Evolutionary conservation across 2,888 invertebrate genomes (phyloP).

Genomic region (Andrena minutula): DNA sequence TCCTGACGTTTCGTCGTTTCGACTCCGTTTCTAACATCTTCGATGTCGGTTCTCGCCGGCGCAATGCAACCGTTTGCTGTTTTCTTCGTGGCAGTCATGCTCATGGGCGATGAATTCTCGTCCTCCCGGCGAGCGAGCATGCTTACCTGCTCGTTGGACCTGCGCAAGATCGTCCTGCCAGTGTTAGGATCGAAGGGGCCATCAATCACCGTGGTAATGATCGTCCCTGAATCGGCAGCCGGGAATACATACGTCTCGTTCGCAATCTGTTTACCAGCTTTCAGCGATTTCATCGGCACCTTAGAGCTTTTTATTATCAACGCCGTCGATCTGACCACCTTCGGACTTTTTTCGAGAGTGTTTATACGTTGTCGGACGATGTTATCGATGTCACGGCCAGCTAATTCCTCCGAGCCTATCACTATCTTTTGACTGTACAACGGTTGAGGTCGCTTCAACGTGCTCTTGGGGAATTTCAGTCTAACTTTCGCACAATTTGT

Average conservation of each 20-base stretch:
- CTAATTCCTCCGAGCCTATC: conserved; percentile 83
- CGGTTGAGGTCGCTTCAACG: conserved; percentile 79
- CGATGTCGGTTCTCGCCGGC: conserved; percentile 34
- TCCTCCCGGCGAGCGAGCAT: conserved; percentile 49
- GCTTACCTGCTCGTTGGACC: conserved; percentile 67
- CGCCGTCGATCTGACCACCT: conserved; percentile 82
- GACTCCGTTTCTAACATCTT: conserved; percentile 70
- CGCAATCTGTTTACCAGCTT: conserved; percentile 39
- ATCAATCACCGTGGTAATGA: conserved; percentile 55
- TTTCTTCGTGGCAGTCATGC: conserved; percentile 34
- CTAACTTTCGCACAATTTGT: conserved; percentile 81
- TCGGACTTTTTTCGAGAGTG: conserved; percentile 82
- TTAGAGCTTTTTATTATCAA: conserved; percentile 83
- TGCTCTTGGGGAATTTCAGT: conserved; percentile 82
- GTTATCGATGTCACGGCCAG: conserved; percentile 80
- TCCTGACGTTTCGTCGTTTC: conserved; percentile 56
- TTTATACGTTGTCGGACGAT: conserved; percentile 82
- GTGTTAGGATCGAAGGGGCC: conserved; percentile 28
- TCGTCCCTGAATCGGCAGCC: conserved; percentile 37
- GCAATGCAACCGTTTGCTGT: conserved; percentile 67
- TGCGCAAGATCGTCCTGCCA: conserved; percentile 42
- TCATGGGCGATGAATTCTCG: conserved; percentile 22
- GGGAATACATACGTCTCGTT: conserved; percentile 54
- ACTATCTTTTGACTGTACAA: conserved; percentile 84
- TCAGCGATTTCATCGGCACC: conserved; percentile 69